Percentiles rank a stretch among this genome's conserved stretches.
Evolutionary conservation across 2,113 vertebrate species (phyloP).

Genomic region (Centropristis striata): DNA sequence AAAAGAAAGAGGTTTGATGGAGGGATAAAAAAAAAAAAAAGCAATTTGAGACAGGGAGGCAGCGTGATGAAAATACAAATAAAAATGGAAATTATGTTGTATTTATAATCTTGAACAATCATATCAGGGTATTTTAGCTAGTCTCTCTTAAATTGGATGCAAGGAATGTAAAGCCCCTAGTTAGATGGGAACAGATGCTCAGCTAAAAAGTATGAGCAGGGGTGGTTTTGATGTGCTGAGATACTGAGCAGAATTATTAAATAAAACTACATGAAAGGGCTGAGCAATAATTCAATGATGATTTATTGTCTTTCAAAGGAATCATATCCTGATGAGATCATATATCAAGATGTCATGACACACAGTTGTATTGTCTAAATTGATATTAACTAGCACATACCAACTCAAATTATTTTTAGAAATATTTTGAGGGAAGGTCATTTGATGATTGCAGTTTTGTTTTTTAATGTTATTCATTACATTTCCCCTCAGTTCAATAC

Average conservation of each 20-base stretch:
- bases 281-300: too few species aligned
- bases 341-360: too few species aligned
- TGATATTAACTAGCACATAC: too few species aligned
- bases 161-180: not conserved
- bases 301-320: too few species aligned
- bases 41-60: not conserved
- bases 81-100: not conserved
- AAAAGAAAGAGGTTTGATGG: not conserved
- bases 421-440: too few species aligned
- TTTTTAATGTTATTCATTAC: too few species aligned
- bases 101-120: not conserved
- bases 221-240: not conserved
- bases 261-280: not conserved
- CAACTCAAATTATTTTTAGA: too few species aligned
- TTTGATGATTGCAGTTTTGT: too few species aligned
- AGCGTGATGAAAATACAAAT: not conserved
- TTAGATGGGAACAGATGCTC: not conserved
- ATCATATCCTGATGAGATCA: too few species aligned
- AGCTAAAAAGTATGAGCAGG: not conserved
- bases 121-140: not conserved
- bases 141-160: not conserved
- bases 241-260: not conserved
- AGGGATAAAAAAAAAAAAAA: slow-evolving; percentile 18
- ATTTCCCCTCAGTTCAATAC: too few species aligned
- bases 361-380: too few species aligned